Conservation (phyloP, 2,797 vertebrate species). For the Phylloscopus collybita region DNA sequence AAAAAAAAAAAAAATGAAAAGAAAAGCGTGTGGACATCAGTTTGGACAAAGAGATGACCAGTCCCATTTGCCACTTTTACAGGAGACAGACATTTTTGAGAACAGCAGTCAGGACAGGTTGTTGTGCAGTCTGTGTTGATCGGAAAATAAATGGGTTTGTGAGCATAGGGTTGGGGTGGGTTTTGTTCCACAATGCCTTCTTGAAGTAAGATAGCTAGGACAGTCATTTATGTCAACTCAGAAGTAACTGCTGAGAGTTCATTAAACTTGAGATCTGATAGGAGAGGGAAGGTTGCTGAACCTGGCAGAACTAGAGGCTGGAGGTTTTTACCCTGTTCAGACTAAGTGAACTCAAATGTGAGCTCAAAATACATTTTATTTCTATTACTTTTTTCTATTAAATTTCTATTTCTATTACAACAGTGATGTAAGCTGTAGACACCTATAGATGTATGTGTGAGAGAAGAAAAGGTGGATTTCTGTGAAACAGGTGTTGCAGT, state of each 20-base stretch:
- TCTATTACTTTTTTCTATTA: too few species aligned
- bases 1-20: background rate
- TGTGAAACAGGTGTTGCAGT: fast-evolving
- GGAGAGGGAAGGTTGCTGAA: background rate
- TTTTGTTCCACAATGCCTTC: background rate
- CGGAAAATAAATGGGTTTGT: background rate
- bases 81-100: background rate
- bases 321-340: background rate
- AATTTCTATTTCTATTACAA: background rate
- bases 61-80: background rate
- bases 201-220: background rate
- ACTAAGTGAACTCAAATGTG: background rate
- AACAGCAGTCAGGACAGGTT: background rate
- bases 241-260: background rate
- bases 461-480: background rate
- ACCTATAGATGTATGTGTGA: background rate
- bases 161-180: background rate
- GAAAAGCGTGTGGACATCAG: fast-evolving
- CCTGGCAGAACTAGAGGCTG: background rate
- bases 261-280: background rate
- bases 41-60: background rate
- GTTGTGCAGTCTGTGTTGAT: background rate
- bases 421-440: background rate
- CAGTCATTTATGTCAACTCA: background rate
- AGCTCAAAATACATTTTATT: background rate